Evolutionary conservation across 2,888 invertebrate genomes (phyloP).

Genomic region (Andrena flavipes): DNA sequence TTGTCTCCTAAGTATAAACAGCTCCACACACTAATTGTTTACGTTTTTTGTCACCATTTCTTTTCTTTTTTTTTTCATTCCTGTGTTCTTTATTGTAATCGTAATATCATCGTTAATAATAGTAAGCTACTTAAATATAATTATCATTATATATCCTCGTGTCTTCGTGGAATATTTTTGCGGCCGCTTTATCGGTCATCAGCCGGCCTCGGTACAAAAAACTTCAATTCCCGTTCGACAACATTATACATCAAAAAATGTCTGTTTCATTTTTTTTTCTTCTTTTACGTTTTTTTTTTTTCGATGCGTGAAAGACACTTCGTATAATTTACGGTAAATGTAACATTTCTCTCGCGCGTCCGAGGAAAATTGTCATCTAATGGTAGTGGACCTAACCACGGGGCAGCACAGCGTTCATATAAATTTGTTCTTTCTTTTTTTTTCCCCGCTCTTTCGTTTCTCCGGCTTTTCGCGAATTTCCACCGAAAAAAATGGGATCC

Average conservation of each 20-base stretch:
- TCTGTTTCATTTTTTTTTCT: slow-evolving; percentile 60
- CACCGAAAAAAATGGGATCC: slow-evolving; percentile 51
- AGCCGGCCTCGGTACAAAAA: slow-evolving; percentile 74
- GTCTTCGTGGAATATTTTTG: slow-evolving; percentile 75
- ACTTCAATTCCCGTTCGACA: slow-evolving; percentile 78
- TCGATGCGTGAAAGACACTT: slow-evolving; percentile 81
- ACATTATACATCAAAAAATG: slow-evolving; percentile 78
- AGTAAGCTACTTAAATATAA: slow-evolving; percentile 81
- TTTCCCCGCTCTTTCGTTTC: slow-evolving; percentile 27
- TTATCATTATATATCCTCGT: slow-evolving; percentile 67
- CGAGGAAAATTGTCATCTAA: slow-evolving; percentile 65
- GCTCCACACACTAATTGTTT: slow-evolving; percentile 75
- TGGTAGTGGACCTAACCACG: slow-evolving; percentile 63
- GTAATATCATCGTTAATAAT: slow-evolving; percentile 76
- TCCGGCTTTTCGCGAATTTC: not conserved
- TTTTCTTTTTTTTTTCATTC: slow-evolving; percentile 39
- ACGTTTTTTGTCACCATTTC: slow-evolving; percentile 43
- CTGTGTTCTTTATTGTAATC: slow-evolving; percentile 65
- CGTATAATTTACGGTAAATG: slow-evolving; percentile 69
- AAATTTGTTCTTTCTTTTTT: not conserved
- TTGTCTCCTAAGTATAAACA: slow-evolving; percentile 80
- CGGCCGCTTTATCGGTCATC: slow-evolving; percentile 51
- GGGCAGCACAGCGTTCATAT: slow-evolving; percentile 66
- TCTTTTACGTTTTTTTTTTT: slow-evolving; percentile 31
- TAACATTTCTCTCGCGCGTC: slow-evolving; percentile 64